phyloP scores from a whole-genome alignment of 2,797 vertebrate genomes.

The Trematomus bernacchii region DNA sequence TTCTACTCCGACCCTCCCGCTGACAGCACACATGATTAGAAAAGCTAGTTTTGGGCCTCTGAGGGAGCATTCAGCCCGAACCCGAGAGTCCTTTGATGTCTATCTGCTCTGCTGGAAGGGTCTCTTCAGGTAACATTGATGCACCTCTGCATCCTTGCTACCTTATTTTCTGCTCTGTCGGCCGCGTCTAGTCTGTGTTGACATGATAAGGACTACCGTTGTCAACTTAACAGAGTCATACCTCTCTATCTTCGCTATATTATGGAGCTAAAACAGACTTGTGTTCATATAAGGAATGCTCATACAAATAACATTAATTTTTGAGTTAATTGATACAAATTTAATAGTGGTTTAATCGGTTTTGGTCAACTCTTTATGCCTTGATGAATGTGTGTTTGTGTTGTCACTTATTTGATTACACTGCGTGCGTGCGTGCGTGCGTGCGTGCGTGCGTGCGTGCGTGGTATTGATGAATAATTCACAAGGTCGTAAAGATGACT shows the following conservation, averaged over 20 bases:
- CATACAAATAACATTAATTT: neutral
- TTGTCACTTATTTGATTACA: neutral
- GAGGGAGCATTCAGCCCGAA: constrained; percentile 57
- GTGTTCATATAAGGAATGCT: constrained; percentile 5
- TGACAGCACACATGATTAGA: constrained; percentile 69
- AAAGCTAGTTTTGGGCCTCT: constrained; percentile 57
- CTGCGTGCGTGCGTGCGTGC: neutral
- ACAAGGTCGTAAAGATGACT: constrained; percentile 75
- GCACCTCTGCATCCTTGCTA: constrained; percentile 51
- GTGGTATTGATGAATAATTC: constrained; percentile 74
- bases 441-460: no score
- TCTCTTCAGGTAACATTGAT: constrained; percentile 74
- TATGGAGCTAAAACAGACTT: constrained; percentile 35
- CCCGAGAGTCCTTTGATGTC: constrained; percentile 71
- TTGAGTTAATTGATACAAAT: neutral
- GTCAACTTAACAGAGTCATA: constrained; percentile 49
- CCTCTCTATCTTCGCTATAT: constrained; percentile 31
- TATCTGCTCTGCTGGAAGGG: constrained; percentile 73
- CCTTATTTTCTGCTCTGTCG: constrained; percentile 71
- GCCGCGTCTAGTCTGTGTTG: constrained; percentile 66
- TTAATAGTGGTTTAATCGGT: neutral
- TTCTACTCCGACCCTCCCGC: constrained; percentile 50
- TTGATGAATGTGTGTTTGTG: neutral
- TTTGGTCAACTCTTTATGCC: constrained; percentile 6
- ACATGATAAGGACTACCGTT: constrained; percentile 71